These are phyloP conservation scores for Hesperia comma DNA, from an alignment of 2,888 invertebrate species.

Conservation along the genomic window DNA sequence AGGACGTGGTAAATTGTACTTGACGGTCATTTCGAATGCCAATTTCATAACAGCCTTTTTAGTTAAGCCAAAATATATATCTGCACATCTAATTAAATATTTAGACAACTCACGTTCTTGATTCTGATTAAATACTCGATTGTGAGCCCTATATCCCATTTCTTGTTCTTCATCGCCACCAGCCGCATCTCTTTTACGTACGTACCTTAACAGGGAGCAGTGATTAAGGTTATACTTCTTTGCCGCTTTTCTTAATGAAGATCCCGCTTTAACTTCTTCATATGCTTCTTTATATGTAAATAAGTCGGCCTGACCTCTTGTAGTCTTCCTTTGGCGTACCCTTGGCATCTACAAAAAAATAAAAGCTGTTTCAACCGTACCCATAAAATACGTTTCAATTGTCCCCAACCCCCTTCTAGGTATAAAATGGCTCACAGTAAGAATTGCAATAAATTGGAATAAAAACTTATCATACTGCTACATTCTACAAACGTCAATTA, in stretches of 20 bases:
- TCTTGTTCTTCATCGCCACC: constrained; percentile 15
- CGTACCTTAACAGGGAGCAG: constrained; percentile 39
- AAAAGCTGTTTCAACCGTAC: constrained; percentile 18
- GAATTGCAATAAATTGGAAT: no score
- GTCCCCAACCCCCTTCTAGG: constrained; percentile 29
- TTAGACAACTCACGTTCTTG: constrained; percentile 42
- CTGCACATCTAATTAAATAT: constrained; percentile 42
- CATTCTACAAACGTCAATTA: constrained; percentile 19
- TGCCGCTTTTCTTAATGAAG: constrained; percentile 39
- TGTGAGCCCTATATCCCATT: constrained; percentile 41
- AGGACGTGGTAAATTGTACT: constrained; percentile 36
- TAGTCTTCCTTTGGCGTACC: constrained; percentile 34
- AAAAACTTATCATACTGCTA: not conserved
- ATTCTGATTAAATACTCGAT: constrained; percentile 38
- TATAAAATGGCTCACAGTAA: constrained; percentile 20
- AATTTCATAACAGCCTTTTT: constrained; percentile 42
- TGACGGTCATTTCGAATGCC: constrained; percentile 42
- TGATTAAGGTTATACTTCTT: constrained; percentile 40
- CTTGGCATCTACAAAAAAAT: constrained; percentile 39
- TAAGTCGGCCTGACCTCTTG: constrained; percentile 30
- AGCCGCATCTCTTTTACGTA: constrained; percentile 38
- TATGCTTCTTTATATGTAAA: constrained; percentile 33
- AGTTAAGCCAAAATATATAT: constrained; percentile 46
- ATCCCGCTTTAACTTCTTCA: constrained; percentile 36
- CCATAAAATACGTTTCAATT: constrained; percentile 16